These are phyloP conservation scores for Zaprionus kolodkinae DNA, from an alignment of 1,140 invertebrate species.

Conservation along the genomic window DNA sequence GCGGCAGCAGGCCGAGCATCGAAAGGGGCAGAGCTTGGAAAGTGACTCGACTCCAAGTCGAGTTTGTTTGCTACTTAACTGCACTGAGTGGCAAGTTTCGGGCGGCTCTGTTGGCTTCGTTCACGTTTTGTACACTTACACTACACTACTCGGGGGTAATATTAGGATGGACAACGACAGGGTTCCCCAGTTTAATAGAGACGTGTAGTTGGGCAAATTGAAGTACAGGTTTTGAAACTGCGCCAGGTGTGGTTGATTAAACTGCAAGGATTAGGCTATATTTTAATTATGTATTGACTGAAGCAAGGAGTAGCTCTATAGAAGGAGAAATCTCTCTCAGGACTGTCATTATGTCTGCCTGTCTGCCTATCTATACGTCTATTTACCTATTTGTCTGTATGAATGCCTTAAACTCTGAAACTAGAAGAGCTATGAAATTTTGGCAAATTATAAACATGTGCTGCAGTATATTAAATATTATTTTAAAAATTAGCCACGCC, in stretches of 20 bases:
- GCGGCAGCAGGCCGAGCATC: slow-evolving; percentile 7
- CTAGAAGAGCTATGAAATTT: no score
- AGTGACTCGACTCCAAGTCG: slow-evolving; percentile 26
- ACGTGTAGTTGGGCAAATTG: neutral
- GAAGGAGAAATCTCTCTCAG: no score
- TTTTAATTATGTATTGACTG: no score
- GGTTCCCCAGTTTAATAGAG: neutral
- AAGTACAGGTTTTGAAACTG: neutral
- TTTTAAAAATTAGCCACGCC: no score
- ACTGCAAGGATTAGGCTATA: no score
- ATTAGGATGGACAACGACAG: slow-evolving; percentile 5
- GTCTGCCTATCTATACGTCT: no score
- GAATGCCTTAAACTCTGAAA: no score
- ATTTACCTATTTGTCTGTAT: no score
- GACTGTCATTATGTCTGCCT: no score
- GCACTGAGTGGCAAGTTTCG: slow-evolving; percentile 40
- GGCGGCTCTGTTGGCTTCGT: neutral
- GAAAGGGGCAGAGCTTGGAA: slow-evolving; percentile 17
- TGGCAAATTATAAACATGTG: no score
- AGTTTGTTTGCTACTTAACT: slow-evolving; percentile 45
- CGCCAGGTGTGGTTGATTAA: neutral
- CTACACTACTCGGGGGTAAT: neutral
- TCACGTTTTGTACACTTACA: neutral
- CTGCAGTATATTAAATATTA: no score
- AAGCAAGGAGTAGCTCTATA: no score